Evolutionary conservation across 2,797 vertebrate species (phyloP), one percentile per base, ranked within the genome.

Genomic region (Cygnus olor): DNA sequence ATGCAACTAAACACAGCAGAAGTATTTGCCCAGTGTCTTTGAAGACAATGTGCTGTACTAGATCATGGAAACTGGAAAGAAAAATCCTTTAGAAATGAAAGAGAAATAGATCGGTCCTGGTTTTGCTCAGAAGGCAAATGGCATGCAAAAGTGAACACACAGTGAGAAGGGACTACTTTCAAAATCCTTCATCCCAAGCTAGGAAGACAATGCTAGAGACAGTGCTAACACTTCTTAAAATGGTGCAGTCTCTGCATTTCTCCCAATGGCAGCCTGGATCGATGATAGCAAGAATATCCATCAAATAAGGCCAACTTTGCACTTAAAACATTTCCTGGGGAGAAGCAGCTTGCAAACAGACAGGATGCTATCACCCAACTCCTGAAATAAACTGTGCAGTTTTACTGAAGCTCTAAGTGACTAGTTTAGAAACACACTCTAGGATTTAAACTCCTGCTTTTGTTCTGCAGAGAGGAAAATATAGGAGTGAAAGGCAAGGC

Each of bases 81-180:
- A 38, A 85, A 87, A 69, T 58, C 11, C 44, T 45, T 83, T 68
- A 80, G 64, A 94, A 94, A 65, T 28, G 28, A 78, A 95, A 76
- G 30, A 76, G 86, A 88, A 91, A 58, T 28, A 65, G 21, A 36
- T 58, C 30, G 5, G 58, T 28, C n/a, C 32, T 74, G 72, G 36
- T 87, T 94, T 95, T 90, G 38, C 54, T 95, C 69, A 85, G 58
- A 74, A 80, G 32, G 53, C 32, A 82, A 87, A 82, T 6, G 38
- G 18, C 69, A 64, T 6, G 16, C 36, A 45, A 54, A 85, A 89
- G 57, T 65, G 84, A 83, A 44, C 81, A 53, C 1, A 3, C 61
- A 44, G 70, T 79, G 81, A 92, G 84, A 80, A 88, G 47, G 54
- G 80, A 90, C 80, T 65, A 13, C 66, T 95, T 89, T 83, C 38